Percentiles rank a stretch among this genome's conserved stretches.
These are phyloP conservation scores for Pocillopora meandrina DNA, from an alignment of 92 coral and sea anemone species.

Conservation along the genomic window DNA sequence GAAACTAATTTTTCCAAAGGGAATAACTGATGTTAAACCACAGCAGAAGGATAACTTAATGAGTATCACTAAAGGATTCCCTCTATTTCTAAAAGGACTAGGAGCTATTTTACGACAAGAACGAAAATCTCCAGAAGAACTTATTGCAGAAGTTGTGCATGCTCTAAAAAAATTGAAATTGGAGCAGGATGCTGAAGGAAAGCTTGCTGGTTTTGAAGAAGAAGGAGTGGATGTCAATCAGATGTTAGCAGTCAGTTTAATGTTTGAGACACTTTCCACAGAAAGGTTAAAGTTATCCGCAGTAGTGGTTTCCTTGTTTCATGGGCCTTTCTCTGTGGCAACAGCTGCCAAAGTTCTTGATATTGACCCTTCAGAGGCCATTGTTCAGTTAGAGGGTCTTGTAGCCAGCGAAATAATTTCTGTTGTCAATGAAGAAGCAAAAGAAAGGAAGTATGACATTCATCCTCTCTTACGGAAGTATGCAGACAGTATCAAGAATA, in stretches of 20 bases:
- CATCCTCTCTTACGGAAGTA: slow-evolving; percentile 17
- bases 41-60: not conserved
- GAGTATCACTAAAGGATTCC: not conserved
- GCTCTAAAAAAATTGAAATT: not conserved
- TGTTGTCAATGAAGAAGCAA: slow-evolving; percentile 2
- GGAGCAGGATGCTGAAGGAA: not conserved
- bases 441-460: slow-evolving; percentile 26
- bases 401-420: slow-evolving; percentile 9
- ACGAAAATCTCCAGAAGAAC: slow-evolving; percentile 4
- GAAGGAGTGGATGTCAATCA: slow-evolving; percentile 16
- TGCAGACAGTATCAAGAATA: slow-evolving; percentile 16
- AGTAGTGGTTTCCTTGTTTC: slow-evolving; percentile 19
- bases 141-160: not conserved
- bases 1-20: not conserved
- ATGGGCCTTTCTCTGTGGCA: slow-evolving; percentile 4
- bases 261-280: slow-evolving; percentile 13
- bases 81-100: slow-evolving; percentile 22
- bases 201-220: not conserved
- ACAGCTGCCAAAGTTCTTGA: slow-evolving; percentile 20
- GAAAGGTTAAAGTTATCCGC: slow-evolving; percentile 17
- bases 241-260: slow-evolving; percentile 1
- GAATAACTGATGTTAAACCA: not conserved
- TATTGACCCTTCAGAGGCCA: not conserved
- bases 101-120: slow-evolving; percentile 16
- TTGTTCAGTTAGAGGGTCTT: slow-evolving; percentile 15